These are phyloP conservation scores for Lepilemur septentrionalis DNA, from an alignment of 2,797 vertebrate genomes.

Conservation along the genomic window DNA sequence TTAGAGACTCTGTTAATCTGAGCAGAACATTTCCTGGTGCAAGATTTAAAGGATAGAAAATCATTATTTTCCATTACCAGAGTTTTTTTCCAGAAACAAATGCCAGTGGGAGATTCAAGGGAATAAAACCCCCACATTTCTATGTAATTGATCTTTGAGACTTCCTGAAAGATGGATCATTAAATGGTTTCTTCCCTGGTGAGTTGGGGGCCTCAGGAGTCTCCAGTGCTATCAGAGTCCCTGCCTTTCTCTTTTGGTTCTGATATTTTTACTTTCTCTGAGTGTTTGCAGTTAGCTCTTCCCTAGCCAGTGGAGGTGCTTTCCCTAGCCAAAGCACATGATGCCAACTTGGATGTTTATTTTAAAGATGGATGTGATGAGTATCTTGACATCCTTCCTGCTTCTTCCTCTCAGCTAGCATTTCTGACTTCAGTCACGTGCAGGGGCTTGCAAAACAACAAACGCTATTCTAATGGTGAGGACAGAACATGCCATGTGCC, in stretches of 20 bases:
- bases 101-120: not conserved
- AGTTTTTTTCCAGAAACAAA: constrained; percentile 45
- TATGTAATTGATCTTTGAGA: not conserved
- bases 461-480: not conserved
- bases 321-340: not conserved
- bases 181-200: not conserved
- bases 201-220: not conserved
- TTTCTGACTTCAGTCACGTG: not conserved
- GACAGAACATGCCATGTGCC: not conserved
- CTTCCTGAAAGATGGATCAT: not conserved
- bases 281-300: not conserved
- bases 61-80: constrained; percentile 40
- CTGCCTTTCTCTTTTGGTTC: not conserved
- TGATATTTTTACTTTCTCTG: not conserved
- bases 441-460: not conserved
- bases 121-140: not conserved
- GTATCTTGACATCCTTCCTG: not conserved
- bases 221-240: not conserved
- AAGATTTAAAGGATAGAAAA: constrained; percentile 47
- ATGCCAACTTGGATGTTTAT: not conserved
- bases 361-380: not conserved
- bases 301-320: not conserved
- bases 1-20: constrained; percentile 45
- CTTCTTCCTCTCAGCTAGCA: not conserved
- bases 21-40: not conserved